phyloP scores from a whole-genome alignment of 2,113 vertebrate species.

The Eurypyga helias region DNA sequence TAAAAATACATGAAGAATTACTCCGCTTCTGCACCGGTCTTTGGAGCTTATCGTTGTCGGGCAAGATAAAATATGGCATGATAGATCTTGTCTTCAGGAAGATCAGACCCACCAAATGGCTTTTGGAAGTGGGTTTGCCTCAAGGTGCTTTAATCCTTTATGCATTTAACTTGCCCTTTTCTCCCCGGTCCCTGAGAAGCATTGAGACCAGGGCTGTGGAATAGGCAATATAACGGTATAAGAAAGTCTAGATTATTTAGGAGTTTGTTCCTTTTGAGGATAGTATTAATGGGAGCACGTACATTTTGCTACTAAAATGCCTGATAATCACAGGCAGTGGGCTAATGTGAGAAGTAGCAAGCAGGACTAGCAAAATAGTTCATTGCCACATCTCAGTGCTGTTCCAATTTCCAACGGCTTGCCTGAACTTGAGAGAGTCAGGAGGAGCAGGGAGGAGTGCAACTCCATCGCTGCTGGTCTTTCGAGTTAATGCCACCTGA shows the following conservation, averaged over 20 bases:
- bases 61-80: slow-evolving; percentile 38
- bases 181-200: background rate
- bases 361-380: background rate
- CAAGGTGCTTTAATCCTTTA: slow-evolving; percentile 37
- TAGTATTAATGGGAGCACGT: background rate
- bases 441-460: background rate
- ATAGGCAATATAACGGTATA: background rate
- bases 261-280: background rate
- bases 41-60: background rate
- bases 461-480: background rate
- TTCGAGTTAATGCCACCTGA: background rate
- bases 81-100: slow-evolving; percentile 32
- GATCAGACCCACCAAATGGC: slow-evolving; percentile 1
- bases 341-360: background rate
- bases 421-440: background rate
- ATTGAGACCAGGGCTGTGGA: background rate
- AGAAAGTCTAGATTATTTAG: background rate
- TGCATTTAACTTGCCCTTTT: background rate
- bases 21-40: background rate
- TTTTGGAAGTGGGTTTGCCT: slow-evolving; percentile 35
- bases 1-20: slow-evolving; percentile 56
- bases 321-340: background rate
- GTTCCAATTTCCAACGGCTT: background rate
- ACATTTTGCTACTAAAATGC: background rate
- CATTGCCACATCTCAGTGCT: background rate